phyloP scores from a whole-genome alignment of 2,888 invertebrate species.

The Falcaria lacertinaria region DNA sequence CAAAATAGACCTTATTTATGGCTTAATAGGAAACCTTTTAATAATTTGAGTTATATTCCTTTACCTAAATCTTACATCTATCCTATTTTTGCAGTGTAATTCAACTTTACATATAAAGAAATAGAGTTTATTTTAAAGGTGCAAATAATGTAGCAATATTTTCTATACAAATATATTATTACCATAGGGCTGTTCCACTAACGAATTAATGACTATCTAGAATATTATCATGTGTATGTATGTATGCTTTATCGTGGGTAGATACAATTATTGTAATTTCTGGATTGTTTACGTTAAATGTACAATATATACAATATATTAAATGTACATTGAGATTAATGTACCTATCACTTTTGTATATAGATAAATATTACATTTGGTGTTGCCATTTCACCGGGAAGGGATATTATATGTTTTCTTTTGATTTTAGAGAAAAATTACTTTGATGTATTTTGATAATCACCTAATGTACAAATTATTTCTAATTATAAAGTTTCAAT shows the following conservation, averaged over 20 bases:
- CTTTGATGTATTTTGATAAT: neutral
- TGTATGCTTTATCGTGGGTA: constrained; percentile 9
- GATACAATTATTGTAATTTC: constrained; percentile 19
- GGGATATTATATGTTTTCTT: neutral
- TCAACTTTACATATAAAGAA: constrained; percentile 11
- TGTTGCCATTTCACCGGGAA: neutral
- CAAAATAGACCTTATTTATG: neutral
- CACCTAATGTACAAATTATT: neutral
- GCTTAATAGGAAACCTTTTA: neutral
- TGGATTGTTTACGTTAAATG: constrained; percentile 11
- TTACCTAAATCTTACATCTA: too few species aligned
- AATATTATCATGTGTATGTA: constrained; percentile 11
- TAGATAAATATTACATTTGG: constrained; percentile 17
- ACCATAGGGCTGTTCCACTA: constrained; percentile 25
- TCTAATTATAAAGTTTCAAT: neutral
- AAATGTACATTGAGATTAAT: constrained; percentile 16
- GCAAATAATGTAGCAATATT: constrained; percentile 24
- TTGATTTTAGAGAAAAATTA: neutral
- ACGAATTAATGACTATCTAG: constrained; percentile 14
- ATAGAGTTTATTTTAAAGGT: constrained; percentile 23
- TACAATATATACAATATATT: constrained; percentile 10
- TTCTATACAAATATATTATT: constrained; percentile 21
- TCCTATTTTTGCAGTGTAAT: neutral
- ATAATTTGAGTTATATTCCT: neutral
- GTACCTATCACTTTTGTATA: constrained; percentile 18